Conservation (phyloP, 1,140 invertebrate species). For the Anastrepha ludens region DNA sequence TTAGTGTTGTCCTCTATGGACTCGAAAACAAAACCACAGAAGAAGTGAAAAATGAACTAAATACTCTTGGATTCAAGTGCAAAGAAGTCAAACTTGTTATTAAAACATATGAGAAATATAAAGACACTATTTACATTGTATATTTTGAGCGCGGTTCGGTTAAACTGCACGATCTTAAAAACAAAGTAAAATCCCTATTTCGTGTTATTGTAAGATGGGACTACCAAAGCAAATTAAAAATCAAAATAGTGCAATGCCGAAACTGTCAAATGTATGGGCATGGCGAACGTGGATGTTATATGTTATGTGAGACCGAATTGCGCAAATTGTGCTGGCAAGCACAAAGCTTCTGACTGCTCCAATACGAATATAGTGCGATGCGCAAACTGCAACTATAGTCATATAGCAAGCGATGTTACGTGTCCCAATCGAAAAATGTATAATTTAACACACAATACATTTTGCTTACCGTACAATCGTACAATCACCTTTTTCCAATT, state of each 20-base stretch:
- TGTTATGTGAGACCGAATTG: constrained; percentile 25
- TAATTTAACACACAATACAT: not conserved
- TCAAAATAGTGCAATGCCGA: constrained; percentile 28
- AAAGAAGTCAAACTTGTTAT: constrained; percentile 34
- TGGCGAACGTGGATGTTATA: constrained; percentile 3
- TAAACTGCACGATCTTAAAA: constrained; percentile 25
- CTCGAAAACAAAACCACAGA: not conserved
- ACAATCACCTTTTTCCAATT: no score
- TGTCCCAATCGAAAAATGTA: not conserved
- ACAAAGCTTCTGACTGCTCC: constrained; percentile 11
- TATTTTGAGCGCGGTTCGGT: constrained; percentile 43
- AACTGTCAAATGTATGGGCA: constrained; percentile 47
- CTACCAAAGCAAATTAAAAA: constrained; percentile 29
- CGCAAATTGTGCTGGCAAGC: constrained; percentile 35
- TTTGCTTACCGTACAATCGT: not conserved
- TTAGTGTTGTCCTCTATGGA: constrained; percentile 21
- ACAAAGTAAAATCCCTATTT: constrained; percentile 35
- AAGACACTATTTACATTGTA: constrained; percentile 47
- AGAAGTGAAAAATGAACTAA: constrained; percentile 40
- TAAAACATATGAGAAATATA: constrained; percentile 20
- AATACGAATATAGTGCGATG: constrained; percentile 3
- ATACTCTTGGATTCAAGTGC: constrained; percentile 39
- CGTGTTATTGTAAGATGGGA: not conserved
- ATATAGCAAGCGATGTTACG: not conserved
- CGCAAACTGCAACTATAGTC: not conserved